Percentiles rank a stretch among this genome's conserved stretches.
Evolutionary conservation across 1,140 invertebrate genomes (phyloP).

Genomic region (Zaprionus inermis): DNA sequence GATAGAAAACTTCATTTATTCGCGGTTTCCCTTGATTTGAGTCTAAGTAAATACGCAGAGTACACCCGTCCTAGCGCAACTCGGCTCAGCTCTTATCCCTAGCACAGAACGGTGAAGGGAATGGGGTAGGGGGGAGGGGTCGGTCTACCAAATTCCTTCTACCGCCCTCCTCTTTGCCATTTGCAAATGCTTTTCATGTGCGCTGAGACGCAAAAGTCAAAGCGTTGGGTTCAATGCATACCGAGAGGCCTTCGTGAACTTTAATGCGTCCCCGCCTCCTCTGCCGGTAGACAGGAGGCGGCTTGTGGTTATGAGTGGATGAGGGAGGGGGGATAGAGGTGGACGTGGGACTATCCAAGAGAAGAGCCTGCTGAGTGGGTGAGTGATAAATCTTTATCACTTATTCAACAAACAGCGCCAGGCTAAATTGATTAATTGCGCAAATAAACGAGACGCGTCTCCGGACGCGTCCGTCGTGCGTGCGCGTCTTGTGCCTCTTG

Average conservation of each 20-base stretch:
- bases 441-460: slow-evolving; percentile 62
- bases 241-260: slow-evolving; percentile 45
- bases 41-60: slow-evolving; percentile 33
- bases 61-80: too few relatives aligned
- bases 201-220: slow-evolving; percentile 76
- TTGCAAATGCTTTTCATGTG: slow-evolving; percentile 69
- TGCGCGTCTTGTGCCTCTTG: slow-evolving; percentile 23
- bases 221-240: slow-evolving; percentile 75
- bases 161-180: slow-evolving; percentile 6
- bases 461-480: slow-evolving; percentile 18
- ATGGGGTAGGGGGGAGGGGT: neutral
- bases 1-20: slow-evolving; percentile 21
- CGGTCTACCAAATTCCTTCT: neutral
- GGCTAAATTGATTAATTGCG: slow-evolving; percentile 78
- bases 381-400: slow-evolving; percentile 80
- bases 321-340: neutral
- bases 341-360: neutral
- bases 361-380: slow-evolving; percentile 26
- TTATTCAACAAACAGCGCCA: slow-evolving; percentile 64
- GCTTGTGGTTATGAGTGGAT: slow-evolving; percentile 1
- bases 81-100: neutral
- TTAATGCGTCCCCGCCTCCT: slow-evolving; percentile 46
- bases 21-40: slow-evolving; percentile 32
- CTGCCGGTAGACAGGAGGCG: slow-evolving; percentile 3
- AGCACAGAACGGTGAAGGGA: neutral